Evolutionary conservation across 92 coral and sea anemone species (phyloP), one percentile per base, ranked within the genome.

Genomic region (Actinernus sp.): DNA sequence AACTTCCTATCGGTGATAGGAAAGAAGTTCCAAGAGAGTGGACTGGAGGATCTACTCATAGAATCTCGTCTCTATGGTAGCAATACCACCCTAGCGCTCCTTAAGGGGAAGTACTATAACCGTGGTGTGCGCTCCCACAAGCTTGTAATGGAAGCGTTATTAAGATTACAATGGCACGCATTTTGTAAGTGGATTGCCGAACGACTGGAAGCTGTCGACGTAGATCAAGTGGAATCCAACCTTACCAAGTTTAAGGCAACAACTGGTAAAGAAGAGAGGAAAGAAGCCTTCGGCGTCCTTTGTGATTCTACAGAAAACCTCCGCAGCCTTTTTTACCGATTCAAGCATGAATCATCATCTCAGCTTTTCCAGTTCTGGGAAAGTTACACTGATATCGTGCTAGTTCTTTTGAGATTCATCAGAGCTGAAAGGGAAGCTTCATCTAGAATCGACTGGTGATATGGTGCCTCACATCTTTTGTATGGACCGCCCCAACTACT

Each of bases 1-100:
- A 83, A 83, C 57, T 52, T 56, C 26, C 56, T 83, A 21, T 38
- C 84, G 0, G 47, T 83, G 33, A 67, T 83, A 13, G 83, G 89
- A 31, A 83, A 83, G 79, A 67, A 30, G 58, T 83, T 58, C 41
- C 24, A 37, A 31, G 67, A 60, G 23, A 49, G 68, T 39, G 87
- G 74, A 13, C 16, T 79, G 28, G 73, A 79, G 18, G 86, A 71
- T 46, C 28, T 80, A 27, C 17, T 80, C 37, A 58, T 66, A 62
- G 81, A 81, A 34, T 65, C 82, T 33, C 82, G 88, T 10, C 26
- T 62, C 16, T 73, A 63, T 53, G 87, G 80, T 26, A 32, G 40
- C 12, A 65, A 41, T 20, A 26, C 81, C 10, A 61, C 86, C 9
- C 13, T 40, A 20, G 72, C 78, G 27, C 58, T 79, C 1, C 44